Evolutionary conservation across 2,797 vertebrate species (phyloP), one percentile per base, ranked within the genome.

Genomic region (Morelia viridis): DNA sequence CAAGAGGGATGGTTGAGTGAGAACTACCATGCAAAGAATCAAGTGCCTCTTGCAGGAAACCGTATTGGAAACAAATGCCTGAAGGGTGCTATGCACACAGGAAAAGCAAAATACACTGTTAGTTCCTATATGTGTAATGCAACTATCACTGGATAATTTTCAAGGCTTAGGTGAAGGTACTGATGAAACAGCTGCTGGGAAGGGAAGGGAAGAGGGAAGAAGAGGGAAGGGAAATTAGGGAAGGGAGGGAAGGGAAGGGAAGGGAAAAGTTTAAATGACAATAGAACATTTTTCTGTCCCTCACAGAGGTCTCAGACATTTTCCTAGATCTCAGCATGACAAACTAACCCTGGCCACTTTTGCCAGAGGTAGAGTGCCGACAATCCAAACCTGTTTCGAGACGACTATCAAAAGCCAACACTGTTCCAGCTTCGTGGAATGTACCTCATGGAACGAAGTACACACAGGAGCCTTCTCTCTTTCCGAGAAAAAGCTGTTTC

Each of bases 251-350:
- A 35, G 35, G 2, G 1, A 2, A 35, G 35, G 35, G 35, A 35
- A 35, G 35, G 95, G 90, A 90, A 83, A 12, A 50, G 93, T 65
- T 13, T 1, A 86, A 91, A 91, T 92, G 56, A 86, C 46, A 65
- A 92, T 85, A 94, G 92, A 92, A 71, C 53, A 94, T 91, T 91
- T 95, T 92, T 90, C 87, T 94, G 50, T 53, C 93, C 92, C 91
- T 94, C 93, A 62, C 41, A 93, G 93, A 95, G 68, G 80, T 85
- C 76, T 97, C 94, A 95, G n/a, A 88, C 80, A 91, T 50, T 88
- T 64, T 60, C 88, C 88, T 0, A 88, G 31, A 91, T 90, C 91
- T 83, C 61, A 90, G 90, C 91, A 94, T 46, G 93, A 94, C 89
- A 97, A 96, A 92, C 92, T 56, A 92, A 94, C 93, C 92, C 87